Percentiles rank a stretch among this genome's conserved stretches.
Evolutionary conservation across 53 echinoderm and acorn worm genomes (phyloP).

Genomic region (Holothuria scabra): DNA sequence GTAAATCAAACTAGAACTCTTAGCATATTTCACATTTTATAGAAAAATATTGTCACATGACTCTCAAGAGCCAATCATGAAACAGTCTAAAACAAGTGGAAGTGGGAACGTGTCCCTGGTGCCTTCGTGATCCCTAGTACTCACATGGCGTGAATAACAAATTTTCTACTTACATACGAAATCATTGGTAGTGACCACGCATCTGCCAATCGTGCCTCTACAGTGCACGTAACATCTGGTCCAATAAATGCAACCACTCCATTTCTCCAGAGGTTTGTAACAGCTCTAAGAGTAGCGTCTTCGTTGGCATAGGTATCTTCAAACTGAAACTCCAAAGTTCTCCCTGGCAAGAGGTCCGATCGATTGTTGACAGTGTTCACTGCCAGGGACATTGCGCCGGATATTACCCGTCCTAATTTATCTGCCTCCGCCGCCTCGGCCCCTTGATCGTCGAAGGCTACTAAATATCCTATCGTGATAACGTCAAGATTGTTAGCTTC

Average conservation of each 20-base stretch:
- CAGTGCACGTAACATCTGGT: slow-evolving; percentile 79
- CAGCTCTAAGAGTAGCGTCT: slow-evolving; percentile 58
- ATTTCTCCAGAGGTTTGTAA: slow-evolving; percentile 76
- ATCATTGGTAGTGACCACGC: slow-evolving; percentile 96
- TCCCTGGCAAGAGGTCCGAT: slow-evolving; percentile 67
- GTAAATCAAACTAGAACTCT: too few species aligned
- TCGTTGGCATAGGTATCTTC: slow-evolving; percentile 68
- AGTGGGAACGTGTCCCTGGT: too few species aligned
- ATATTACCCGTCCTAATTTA: slow-evolving; percentile 39
- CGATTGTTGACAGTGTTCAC: slow-evolving; percentile 67
- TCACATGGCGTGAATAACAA: too few species aligned
- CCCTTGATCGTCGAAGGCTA: neutral
- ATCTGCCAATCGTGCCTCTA: slow-evolving; percentile 80
- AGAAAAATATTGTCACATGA: too few species aligned
- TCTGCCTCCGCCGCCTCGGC: too few species aligned
- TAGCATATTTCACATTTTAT: too few species aligned
- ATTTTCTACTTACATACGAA: slow-evolving; percentile 78
- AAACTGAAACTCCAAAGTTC: slow-evolving; percentile 59
- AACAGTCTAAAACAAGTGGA: too few species aligned
- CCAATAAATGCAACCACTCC: slow-evolving; percentile 87
- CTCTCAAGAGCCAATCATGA: too few species aligned
- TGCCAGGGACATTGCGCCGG: slow-evolving; percentile 72
- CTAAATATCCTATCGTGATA: slow-evolving; percentile 53
- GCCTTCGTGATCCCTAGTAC: too few species aligned
- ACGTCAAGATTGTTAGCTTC: neutral